A percentile compares a stretch with the other conserved stretches of the same genome.
These are phyloP conservation scores for Valencia hispanica DNA, from an alignment of 2,797 vertebrate genomes.

Conservation along the genomic window DNA sequence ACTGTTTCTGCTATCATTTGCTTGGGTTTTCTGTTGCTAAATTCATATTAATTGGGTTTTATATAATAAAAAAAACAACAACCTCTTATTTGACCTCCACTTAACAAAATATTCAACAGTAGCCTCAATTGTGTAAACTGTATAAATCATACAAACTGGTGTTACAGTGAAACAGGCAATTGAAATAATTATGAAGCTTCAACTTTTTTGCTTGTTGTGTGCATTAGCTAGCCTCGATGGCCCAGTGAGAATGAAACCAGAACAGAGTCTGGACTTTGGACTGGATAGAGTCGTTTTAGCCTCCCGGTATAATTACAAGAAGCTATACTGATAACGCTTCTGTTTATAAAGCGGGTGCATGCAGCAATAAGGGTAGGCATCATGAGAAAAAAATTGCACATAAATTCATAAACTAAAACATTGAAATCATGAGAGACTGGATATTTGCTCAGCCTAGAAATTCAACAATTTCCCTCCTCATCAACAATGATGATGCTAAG, in stretches of 20 bases:
- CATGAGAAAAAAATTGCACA: neutral
- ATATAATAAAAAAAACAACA: no score
- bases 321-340: neutral
- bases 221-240: neutral
- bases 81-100: no score
- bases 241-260: neutral
- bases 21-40: no score
- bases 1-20: no score
- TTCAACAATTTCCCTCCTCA: neutral
- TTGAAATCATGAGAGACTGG: neutral
- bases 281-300: neutral
- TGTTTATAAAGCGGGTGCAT: neutral
- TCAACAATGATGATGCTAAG: neutral
- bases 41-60: no score
- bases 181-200: neutral
- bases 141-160: no score
- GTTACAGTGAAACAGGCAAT: neutral
- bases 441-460: neutral
- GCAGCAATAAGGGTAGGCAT: neutral
- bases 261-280: neutral
- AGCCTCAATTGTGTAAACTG: no score
- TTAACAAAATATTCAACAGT: no score
- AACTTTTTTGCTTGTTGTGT: neutral
- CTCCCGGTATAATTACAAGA: neutral
- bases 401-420: neutral